Percentiles rank a stretch among this genome's conserved stretches.
Conservation (phyloP, 2,797 vertebrate genomes). For the Amniataba percoides region DNA sequence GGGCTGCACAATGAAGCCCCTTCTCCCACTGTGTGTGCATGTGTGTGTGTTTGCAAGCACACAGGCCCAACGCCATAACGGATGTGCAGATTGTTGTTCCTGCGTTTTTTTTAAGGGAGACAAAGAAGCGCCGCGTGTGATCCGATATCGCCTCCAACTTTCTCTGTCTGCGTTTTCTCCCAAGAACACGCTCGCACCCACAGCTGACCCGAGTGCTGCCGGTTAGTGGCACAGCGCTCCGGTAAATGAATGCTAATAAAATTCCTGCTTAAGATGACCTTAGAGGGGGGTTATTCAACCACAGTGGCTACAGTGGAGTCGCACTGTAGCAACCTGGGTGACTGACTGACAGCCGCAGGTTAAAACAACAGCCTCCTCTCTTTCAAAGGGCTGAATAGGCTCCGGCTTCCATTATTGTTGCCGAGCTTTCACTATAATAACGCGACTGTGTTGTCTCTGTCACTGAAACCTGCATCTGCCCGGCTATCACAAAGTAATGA, state of each 20-base stretch:
- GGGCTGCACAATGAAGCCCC: conserved; percentile 83
- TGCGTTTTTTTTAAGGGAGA: conserved; percentile 50
- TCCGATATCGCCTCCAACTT: conserved; percentile 33
- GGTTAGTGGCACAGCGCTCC: conserved; percentile 7
- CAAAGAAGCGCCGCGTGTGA: conserved; percentile 45
- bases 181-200: conserved; percentile 5
- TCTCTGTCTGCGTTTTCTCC: conserved; percentile 23
- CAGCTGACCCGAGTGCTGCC: conserved; percentile 39
- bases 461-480: conserved; percentile 26
- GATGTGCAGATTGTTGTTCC: conserved; percentile 67
- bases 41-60: conserved; percentile 28
- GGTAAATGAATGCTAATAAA: conserved; percentile 75
- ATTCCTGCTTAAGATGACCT: conserved; percentile 70
- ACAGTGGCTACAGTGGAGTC: conserved; percentile 54
- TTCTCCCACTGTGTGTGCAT: conserved; percentile 76
- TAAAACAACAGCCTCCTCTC: conserved; percentile 74
- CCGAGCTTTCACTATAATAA: conserved; percentile 16
- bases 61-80: conserved; percentile 52
- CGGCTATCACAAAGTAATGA: background rate
- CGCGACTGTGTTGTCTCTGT: conserved; percentile 22
- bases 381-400: conserved; percentile 56
- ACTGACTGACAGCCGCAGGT: conserved; percentile 63
- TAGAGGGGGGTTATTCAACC: conserved; percentile 66
- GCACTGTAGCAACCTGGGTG: conserved; percentile 46
- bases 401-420: conserved; percentile 47